phyloP scores from a whole-genome alignment of 2,797 vertebrate genomes.

The Enteromius argenteus region DNA sequence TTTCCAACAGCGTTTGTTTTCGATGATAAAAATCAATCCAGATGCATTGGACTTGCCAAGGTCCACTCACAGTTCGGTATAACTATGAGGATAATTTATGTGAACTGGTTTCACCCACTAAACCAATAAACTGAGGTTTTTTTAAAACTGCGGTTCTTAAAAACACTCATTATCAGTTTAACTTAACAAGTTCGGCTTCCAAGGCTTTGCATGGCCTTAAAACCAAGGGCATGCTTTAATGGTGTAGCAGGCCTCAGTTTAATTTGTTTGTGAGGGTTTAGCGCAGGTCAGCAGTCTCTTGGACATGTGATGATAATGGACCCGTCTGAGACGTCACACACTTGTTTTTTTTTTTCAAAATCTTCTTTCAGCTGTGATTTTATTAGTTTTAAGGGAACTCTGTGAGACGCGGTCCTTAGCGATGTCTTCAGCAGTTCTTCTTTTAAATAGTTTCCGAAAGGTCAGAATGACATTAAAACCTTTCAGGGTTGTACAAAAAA shows the following conservation, averaged over 20 bases:
- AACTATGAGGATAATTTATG: neutral
- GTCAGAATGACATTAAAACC: neutral
- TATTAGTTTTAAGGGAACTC: neutral
- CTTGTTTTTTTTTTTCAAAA: neutral
- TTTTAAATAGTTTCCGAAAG: neutral
- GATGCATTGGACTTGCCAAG: neutral
- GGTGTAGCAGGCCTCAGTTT: neutral
- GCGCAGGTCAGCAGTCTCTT: neutral
- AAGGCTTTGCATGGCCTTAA: neutral
- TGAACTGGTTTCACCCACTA: neutral
- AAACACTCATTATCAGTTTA: neutral
- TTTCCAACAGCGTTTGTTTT: neutral
- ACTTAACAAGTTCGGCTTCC: neutral
- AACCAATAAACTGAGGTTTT: slow-evolving; percentile 9
- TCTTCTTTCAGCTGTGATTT: neutral
- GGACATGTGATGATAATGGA: slow-evolving; percentile 6
- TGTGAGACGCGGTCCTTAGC: neutral
- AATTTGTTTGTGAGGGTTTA: neutral
- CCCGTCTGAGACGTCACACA: neutral
- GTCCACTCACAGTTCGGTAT: neutral
- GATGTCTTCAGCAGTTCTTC: neutral
- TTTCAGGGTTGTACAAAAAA: no score
- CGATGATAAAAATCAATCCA: neutral
- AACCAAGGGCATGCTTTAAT: neutral
- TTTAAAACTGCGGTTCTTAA: neutral